Evolutionary conservation across 1,140 invertebrate genomes (phyloP), one percentile per base, ranked within the genome.

Genomic region (Pemphigus obesinymphae): DNA sequence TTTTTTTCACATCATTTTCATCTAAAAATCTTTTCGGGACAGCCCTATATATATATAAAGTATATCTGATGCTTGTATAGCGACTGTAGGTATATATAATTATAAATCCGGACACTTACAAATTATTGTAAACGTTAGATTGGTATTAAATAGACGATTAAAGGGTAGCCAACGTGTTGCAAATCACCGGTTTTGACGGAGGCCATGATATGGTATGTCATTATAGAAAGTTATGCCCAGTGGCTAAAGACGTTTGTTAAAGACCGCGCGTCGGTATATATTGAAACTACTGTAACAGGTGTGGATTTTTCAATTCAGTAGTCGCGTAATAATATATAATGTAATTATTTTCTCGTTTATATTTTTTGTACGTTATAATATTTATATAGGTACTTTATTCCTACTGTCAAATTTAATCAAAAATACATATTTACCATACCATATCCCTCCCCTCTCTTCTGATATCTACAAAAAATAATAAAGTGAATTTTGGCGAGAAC

Each of bases 341-440:
- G 40, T 26, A 72, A 72, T 72, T 72, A 72, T 72, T 48, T 72
- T 45, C 26, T 72, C 43, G 26, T 72, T 72, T 72, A 48, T 29
- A 15, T 72, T 72, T 13, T 11, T 40, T 37, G 29, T 20, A 8
- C 29, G 29, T 20, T 8, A 10, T 63, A 20, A 13, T 11, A 11
- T 45, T 45, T 11, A 13, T 45, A 13, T 11, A 11, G 1, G 10
- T 45, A 3, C 6, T 31, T 63, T 13, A 61, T 15, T 55, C 6
- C 26, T 58, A 2, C 23, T 26, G 15, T 26, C 23, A 58, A 1
- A 15, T 15, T 58, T 3, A 58, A 58, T 55, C 15, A 26, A 13
- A 55, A 58, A 26, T 23, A 20, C 17, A 34, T 1, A 2, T 8
- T 10, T 26, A 55, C 53, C 48, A 23, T 26, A 26, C n/a, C 37